Conservation (phyloP, 2,888 invertebrate species). For the Polyploca ridens region DNA sequence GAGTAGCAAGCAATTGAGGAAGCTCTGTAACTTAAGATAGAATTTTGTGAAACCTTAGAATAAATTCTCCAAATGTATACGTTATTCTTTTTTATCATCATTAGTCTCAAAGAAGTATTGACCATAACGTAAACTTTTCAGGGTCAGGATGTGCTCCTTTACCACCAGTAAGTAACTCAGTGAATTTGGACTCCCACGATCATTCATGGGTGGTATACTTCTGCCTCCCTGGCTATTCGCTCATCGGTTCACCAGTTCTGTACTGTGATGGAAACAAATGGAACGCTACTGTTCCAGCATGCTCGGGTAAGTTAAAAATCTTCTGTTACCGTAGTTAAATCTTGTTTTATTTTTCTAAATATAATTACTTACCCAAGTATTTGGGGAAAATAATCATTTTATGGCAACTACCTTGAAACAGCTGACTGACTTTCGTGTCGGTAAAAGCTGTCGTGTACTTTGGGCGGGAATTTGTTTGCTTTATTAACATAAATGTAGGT, state of each 20-base stretch:
- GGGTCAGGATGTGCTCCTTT: constrained; percentile 83
- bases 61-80: no score
- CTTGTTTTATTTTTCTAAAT: no score
- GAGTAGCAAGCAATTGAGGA: no score
- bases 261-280: constrained; percentile 90
- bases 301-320: constrained; percentile 81
- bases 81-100: no score
- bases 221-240: constrained; percentile 86
- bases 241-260: constrained; percentile 85
- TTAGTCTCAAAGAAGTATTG: no score
- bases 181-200: constrained; percentile 74
- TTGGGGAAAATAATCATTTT: background rate
- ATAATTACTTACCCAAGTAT: background rate
- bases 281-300: constrained; percentile 88
- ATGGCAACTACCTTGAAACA: background rate
- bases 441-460: no score
- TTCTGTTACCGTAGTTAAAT: background rate
- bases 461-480: no score
- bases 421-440: no score
- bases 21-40: no score
- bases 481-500: no score
- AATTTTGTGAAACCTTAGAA: no score
- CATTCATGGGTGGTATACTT: constrained; percentile 86
- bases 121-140: constrained; percentile 49
- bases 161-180: constrained; percentile 79